Evolutionary conservation across 1,140 invertebrate species (phyloP).

Genomic region (Drosophila mauritiana): DNA sequence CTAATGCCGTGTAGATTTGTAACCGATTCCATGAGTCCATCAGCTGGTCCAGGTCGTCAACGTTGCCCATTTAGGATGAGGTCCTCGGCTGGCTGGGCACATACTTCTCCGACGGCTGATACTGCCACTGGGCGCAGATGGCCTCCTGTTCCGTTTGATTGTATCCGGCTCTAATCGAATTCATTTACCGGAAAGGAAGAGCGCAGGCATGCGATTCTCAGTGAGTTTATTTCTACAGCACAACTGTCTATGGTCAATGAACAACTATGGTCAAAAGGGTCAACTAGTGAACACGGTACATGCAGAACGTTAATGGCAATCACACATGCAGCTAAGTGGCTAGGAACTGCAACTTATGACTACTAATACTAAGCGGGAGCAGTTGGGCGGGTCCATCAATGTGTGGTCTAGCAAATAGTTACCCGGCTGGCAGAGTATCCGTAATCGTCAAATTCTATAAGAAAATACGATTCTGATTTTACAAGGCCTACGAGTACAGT

Average conservation of each 20-base stretch:
- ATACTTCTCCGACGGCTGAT: slow-evolving; percentile 88
- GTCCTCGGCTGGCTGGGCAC: slow-evolving; percentile 79
- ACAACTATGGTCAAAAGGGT: not conserved
- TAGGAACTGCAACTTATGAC: slow-evolving; percentile 31
- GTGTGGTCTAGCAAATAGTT: not conserved
- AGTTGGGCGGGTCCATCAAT: not conserved
- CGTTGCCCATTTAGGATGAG: slow-evolving; percentile 40
- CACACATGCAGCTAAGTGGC: slow-evolving; percentile 43
- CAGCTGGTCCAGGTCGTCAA: slow-evolving; percentile 28
- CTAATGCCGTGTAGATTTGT: slow-evolving; percentile 49
- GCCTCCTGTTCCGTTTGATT: slow-evolving; percentile 86
- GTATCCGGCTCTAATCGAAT: slow-evolving; percentile 85
- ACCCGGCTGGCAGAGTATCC: not conserved
- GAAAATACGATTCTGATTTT: not conserved
- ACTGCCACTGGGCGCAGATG: slow-evolving; percentile 87
- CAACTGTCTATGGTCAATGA: not conserved
- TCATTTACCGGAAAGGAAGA: slow-evolving; percentile 1
- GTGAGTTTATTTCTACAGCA: slow-evolving; percentile 40
- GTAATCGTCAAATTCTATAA: not conserved
- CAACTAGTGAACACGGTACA: slow-evolving; percentile 1
- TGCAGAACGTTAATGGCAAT: slow-evolving; percentile 32
- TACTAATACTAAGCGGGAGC: slow-evolving; percentile 63
- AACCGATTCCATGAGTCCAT: slow-evolving; percentile 33
- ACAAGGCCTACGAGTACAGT: no score
- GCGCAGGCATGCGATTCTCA: slow-evolving; percentile 14